These are phyloP conservation scores for Progne subis DNA, from an alignment of 2,113 vertebrate genomes.

Conservation along the genomic window DNA sequence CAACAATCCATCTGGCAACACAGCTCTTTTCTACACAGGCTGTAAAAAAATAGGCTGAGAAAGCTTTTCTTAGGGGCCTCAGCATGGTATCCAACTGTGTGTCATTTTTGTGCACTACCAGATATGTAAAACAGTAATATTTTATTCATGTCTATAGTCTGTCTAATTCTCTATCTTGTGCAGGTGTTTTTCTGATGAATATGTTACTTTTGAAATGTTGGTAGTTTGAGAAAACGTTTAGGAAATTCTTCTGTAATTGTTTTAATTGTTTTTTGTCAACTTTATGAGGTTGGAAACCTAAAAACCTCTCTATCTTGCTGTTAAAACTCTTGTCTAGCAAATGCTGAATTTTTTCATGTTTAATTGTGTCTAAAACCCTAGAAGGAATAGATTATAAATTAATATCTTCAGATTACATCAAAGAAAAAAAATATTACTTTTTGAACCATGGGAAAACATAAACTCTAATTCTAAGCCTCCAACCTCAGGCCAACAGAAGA, in stretches of 20 bases:
- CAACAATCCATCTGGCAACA: slow-evolving; percentile 34
- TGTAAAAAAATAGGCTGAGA: slow-evolving; percentile 32
- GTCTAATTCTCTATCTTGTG: not conserved
- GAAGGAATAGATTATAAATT: not conserved
- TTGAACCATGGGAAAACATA: not conserved
- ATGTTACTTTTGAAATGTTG: not conserved
- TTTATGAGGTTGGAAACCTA: not conserved
- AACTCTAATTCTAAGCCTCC: not conserved
- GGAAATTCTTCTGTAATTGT: not conserved
- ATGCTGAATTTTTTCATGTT: not conserved
- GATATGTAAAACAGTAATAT: not conserved
- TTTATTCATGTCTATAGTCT: not conserved
- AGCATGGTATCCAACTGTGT: not conserved
- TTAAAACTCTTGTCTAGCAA: not conserved
- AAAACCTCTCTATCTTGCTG: not conserved
- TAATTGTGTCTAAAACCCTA: not conserved
- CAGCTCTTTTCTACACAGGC: not conserved
- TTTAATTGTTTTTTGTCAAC: not conserved
- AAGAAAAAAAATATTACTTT: not conserved
- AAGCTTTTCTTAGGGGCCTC: not conserved
- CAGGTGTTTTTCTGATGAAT: not conserved
- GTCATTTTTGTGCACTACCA: not conserved
- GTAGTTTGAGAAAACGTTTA: not conserved
- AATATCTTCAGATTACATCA: not conserved
- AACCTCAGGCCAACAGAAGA: not conserved